phyloP scores from a whole-genome alignment of 2,888 invertebrate species.

The Leptinotarsa juncta region DNA sequence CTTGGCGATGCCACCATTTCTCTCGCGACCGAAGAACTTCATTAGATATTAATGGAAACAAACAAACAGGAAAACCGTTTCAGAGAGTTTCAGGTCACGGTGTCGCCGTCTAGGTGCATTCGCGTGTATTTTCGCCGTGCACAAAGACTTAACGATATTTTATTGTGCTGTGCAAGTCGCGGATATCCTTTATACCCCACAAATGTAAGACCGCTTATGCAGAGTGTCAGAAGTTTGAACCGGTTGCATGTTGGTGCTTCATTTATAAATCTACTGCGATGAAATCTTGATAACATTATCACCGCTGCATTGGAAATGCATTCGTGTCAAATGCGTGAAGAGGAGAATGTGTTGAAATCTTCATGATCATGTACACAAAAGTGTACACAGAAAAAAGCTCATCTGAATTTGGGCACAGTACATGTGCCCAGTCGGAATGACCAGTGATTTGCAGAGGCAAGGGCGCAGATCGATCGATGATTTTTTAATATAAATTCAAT shows the following conservation, averaged over 20 bases:
- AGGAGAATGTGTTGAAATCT: no score
- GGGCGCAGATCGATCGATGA: no score
- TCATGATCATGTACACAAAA: no score
- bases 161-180: neutral
- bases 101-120: constrained; percentile 12
- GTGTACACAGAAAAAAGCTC: no score
- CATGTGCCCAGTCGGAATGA: no score
- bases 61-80: constrained; percentile 17
- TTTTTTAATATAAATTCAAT: neutral
- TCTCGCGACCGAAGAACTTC: constrained; percentile 7
- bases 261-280: neutral
- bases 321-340: no score
- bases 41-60: constrained; percentile 13
- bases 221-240: neutral
- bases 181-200: neutral
- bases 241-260: neutral
- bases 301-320: no score
- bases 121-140: constrained; percentile 12
- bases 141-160: constrained; percentile 7
- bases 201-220: neutral
- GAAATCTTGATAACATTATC: no score
- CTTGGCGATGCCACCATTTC: neutral
- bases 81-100: constrained; percentile 4
- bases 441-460: no score
- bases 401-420: no score